Evolutionary conservation across 1,140 invertebrate genomes (phyloP).

Genomic region (Ostrea edulis): DNA sequence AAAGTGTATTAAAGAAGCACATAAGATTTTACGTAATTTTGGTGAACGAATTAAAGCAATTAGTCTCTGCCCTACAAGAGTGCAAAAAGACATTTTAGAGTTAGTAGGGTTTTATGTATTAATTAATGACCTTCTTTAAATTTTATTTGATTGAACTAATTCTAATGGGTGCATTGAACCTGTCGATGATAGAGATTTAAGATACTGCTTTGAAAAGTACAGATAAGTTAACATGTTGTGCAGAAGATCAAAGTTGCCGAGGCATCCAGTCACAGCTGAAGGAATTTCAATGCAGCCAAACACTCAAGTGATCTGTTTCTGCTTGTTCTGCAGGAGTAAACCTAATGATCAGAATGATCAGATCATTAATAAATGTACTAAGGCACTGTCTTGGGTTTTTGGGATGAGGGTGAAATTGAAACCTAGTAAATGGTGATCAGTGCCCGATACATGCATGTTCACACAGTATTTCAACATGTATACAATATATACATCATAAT

Average conservation of each 20-base stretch:
- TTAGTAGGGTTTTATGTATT: neutral
- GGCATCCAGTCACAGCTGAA: conserved; percentile 4
- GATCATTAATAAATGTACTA: conserved; percentile 4
- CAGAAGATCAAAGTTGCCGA: neutral
- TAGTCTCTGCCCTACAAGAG: conserved; percentile 3
- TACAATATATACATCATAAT: neutral
- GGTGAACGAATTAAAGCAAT: neutral
- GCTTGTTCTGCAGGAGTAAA: neutral
- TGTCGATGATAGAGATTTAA: neutral
- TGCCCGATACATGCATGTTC: neutral
- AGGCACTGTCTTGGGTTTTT: neutral
- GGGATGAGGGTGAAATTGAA: neutral
- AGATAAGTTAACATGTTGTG: conserved; percentile 24
- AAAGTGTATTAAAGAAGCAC: too few species aligned
- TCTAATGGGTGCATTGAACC: neutral
- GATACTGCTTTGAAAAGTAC: conserved; percentile 9
- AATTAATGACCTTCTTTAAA: conserved; percentile 21
- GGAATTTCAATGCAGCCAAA: neutral
- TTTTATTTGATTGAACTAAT: conserved; percentile 40
- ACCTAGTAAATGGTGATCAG: too few species aligned
- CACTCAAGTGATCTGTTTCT: conserved; percentile 3
- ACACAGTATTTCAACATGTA: neutral
- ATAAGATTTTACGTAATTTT: neutral
- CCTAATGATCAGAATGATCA: neutral
- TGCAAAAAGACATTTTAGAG: neutral